phyloP scores from a whole-genome alignment of 2,797 vertebrate genomes.

The Amblyraja radiata region DNA sequence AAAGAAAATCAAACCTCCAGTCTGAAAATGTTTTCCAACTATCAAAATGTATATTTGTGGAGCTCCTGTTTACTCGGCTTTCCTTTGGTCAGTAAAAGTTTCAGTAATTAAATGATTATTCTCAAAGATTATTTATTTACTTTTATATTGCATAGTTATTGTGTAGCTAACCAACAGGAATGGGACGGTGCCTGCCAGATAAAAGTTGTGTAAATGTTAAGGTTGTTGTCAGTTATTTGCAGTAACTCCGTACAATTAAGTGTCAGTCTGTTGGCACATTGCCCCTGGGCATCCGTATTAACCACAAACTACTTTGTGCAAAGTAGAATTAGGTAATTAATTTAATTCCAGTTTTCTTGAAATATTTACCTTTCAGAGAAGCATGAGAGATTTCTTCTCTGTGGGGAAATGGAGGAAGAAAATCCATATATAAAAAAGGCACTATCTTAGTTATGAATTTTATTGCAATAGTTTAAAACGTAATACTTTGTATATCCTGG shows the following conservation, averaged over 20 bases:
- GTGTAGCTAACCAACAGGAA: not conserved
- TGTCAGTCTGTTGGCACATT: not conserved
- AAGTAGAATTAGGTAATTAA: not conserved
- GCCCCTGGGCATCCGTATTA: not conserved
- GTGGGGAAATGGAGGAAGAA: not conserved
- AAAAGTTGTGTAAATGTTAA: not conserved
- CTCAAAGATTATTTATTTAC: not conserved
- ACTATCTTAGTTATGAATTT: not conserved
- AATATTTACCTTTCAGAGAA: not conserved
- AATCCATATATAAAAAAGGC: not conserved
- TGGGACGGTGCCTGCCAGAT: not conserved
- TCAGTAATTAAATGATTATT: not conserved
- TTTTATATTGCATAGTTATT: not conserved
- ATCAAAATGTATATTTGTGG: not conserved
- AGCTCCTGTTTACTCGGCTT: not conserved
- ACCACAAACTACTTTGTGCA: not conserved
- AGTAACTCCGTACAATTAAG: not conserved
- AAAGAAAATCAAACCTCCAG: not conserved
- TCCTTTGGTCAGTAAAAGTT: not conserved
- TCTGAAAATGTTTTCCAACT: not conserved
- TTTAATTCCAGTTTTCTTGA: not conserved
- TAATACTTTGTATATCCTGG: not conserved
- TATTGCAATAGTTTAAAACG: not conserved
- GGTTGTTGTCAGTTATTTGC: slow-evolving; percentile 13
- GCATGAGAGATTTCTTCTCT: not conserved